Percentiles rank a stretch among this genome's conserved stretches.
phyloP scores from a whole-genome alignment of 2,888 invertebrate species.

The Drosophila macrospina region DNA sequence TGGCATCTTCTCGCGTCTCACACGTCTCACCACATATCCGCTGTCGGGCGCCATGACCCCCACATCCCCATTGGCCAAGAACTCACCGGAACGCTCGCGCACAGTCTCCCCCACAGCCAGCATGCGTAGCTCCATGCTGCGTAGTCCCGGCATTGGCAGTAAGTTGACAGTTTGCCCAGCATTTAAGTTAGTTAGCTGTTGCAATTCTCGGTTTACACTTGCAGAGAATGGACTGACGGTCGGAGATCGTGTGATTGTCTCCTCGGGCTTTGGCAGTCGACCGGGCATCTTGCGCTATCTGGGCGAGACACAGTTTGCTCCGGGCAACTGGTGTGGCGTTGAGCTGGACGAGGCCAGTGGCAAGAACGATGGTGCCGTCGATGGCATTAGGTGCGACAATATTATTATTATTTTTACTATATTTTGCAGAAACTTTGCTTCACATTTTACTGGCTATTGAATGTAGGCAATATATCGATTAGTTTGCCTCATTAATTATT shows the following conservation, averaged over 20 bases:
- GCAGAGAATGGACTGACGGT: slow-evolving; percentile 89
- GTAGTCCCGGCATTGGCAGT: slow-evolving; percentile 83
- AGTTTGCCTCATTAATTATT: background rate
- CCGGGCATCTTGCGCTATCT: slow-evolving; percentile 94
- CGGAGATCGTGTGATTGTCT: slow-evolving; percentile 96
- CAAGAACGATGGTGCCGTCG: slow-evolving; percentile 98
- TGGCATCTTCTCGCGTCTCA: slow-evolving; percentile 96
- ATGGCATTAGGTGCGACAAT: slow-evolving; percentile 91
- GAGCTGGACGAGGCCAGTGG: slow-evolving; percentile 97
- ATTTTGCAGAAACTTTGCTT: background rate
- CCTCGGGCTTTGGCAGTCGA: slow-evolving; percentile 94
- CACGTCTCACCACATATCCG: slow-evolving; percentile 92
- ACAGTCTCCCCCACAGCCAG: slow-evolving; percentile 85
- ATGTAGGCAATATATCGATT: background rate
- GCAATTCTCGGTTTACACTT: background rate
- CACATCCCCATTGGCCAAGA: slow-evolving; percentile 77
- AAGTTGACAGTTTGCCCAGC: too few relatives aligned
- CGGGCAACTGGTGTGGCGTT: slow-evolving; percentile 98
- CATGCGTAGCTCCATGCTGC: slow-evolving; percentile 80
- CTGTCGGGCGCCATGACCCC: slow-evolving; percentile 87
- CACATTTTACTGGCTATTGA: background rate
- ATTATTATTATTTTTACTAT: too few relatives aligned
- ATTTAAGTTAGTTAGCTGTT: too few relatives aligned
- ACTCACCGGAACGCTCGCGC: slow-evolving; percentile 83
- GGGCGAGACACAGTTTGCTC: slow-evolving; percentile 95